Conservation (phyloP, 2,888 invertebrate species). For the Dicycla oo region DNA sequence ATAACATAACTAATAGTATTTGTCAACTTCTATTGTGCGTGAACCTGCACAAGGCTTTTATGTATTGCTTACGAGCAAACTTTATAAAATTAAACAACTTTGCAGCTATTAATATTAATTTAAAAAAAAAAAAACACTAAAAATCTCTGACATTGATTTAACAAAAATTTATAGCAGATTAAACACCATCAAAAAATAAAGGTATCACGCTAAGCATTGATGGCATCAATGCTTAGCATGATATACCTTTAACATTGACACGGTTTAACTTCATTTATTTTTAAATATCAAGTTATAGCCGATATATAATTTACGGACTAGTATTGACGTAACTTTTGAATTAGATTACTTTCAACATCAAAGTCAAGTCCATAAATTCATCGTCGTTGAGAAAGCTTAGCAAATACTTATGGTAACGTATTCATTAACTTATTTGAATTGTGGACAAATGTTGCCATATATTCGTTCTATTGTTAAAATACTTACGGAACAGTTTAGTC, state of each 20-base stretch:
- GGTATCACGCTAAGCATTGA: too few species aligned
- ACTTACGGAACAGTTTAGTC: neutral
- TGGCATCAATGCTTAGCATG: slow-evolving; percentile 19
- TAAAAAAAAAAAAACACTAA: too few species aligned
- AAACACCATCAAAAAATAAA: too few species aligned
- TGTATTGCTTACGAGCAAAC: neutral
- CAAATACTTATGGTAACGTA: neutral
- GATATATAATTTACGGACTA: slow-evolving; percentile 42
- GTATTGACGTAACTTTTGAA: slow-evolving; percentile 48
- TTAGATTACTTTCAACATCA: slow-evolving; percentile 58
- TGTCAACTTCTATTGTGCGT: neutral
- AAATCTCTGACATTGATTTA: slow-evolving; percentile 1
- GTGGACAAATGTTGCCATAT: too few species aligned
- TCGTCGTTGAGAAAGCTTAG: slow-evolving; percentile 37
- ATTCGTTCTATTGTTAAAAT: slow-evolving; percentile 1
- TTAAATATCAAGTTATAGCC: slow-evolving; percentile 37
- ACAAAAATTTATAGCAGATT: slow-evolving; percentile 1
- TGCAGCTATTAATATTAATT: neutral
- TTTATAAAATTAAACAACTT: neutral
- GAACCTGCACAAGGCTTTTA: neutral
- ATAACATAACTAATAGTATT: neutral
- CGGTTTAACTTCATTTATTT: slow-evolving; percentile 33
- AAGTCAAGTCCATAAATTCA: slow-evolving; percentile 27
- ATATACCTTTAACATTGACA: slow-evolving; percentile 51
- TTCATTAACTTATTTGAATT: slow-evolving; percentile 14